Evolutionary conservation across 2,888 invertebrate species (phyloP).

Genomic region (Lasius fuliginosus): DNA sequence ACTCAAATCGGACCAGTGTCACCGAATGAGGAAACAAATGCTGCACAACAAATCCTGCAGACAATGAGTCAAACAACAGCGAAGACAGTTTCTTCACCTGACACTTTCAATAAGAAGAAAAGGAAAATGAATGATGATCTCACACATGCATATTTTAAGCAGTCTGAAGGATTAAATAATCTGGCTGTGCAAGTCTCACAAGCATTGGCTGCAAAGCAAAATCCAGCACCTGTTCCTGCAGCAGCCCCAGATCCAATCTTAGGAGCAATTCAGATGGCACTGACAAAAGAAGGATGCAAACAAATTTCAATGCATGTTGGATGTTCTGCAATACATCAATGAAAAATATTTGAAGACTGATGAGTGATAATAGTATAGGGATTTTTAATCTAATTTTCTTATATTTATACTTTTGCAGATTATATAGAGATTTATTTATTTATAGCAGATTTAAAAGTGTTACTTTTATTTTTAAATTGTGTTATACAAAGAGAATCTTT

Average conservation of each 20-base stretch:
- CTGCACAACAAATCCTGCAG: background rate
- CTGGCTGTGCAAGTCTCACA: background rate
- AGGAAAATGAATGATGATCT: background rate
- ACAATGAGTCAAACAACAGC: background rate
- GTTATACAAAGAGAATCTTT: background rate
- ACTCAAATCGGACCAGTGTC: background rate
- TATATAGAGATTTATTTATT: too few species aligned
- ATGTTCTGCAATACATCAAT: background rate
- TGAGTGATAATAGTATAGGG: background rate
- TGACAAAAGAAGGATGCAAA: background rate
- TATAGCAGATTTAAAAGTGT: background rate
- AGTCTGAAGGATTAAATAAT: background rate
- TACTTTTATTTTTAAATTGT: background rate
- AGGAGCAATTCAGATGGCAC: background rate
- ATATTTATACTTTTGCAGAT: background rate
- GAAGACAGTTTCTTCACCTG: background rate
- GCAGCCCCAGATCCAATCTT: background rate
- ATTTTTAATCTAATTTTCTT: too few species aligned
- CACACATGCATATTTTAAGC: background rate
- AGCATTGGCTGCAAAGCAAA: background rate
- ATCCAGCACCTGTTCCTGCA: background rate
- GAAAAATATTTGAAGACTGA: background rate
- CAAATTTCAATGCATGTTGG: constrained; percentile 3
- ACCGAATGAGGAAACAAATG: background rate
- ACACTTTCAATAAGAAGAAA: background rate